Base-by-base conservation (phyloP, 2,113 vertebrate genomes). In the Donacobius atricapilla region DNA sequence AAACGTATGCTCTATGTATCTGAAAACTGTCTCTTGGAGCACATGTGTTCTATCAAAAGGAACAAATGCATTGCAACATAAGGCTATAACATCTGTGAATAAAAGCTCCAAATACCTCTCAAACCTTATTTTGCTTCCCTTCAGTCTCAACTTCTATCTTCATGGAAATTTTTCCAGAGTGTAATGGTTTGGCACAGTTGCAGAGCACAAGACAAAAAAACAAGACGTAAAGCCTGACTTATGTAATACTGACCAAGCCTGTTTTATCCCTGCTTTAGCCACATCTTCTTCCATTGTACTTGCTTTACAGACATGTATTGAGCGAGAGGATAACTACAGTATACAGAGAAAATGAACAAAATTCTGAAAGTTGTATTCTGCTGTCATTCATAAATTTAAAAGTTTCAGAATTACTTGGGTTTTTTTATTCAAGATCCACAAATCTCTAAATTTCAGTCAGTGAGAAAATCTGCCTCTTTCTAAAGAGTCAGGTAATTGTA, bases 121-220 rank as follows among this genome's bases (percentile, higher is more conserved):
- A 89, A 79, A 72, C 28, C 31, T 87, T 72, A n/a, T 57, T 95
- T 91, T 79, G 25, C 58, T 93, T 87, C 45, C 30, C 37, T 96
- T 97, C 85, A 50, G 73, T 91, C 94, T 96, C 44, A 15, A 7
- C 50, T 87, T 92, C 54, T 75, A 9, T 47, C 70, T 39, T 88
- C 86, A 86, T 77, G 85, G 85, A 87, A 47, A 3, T 64, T 86
- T 89, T 93, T 95, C 75, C 47, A 22, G 28, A 51, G 23, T 87
- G 60, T 90, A 91, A 68, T 86, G 51, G 35, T 75, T 83, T 96
- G 85, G 68, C 80, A 86, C 18, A 68, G 56, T 83, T 93, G 83
- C 79, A 92, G 76, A 92, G 76, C 63, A 78, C 44, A 70, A 76
- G 65, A 24, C 40, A 83, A 81, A 83, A 85, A 75, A 89, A 47